These are phyloP conservation scores for Schizothorax lantsangensis DNA, from an alignment of 2,797 vertebrate genomes.

Conservation along the genomic window DNA sequence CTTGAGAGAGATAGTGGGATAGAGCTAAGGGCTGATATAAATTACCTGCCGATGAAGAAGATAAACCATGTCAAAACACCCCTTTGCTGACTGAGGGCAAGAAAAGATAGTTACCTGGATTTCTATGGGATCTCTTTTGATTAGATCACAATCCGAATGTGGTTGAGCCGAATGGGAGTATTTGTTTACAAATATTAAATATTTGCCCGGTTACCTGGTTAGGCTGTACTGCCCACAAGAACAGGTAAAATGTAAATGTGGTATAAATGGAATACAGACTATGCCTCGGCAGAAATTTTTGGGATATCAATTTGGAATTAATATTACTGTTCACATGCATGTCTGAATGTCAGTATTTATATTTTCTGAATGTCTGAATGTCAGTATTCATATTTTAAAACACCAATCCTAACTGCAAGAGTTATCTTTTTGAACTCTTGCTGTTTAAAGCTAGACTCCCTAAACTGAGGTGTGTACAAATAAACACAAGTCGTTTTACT, in stretches of 20 bases:
- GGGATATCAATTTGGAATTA: background rate
- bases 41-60: slow-evolving; percentile 81
- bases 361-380: background rate
- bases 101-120: slow-evolving; percentile 75
- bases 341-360: background rate
- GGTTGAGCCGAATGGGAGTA: slow-evolving; percentile 77
- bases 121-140: slow-evolving; percentile 77
- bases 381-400: background rate
- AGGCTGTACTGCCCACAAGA: background rate
- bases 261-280: background rate
- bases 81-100: slow-evolving; percentile 72
- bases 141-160: slow-evolving; percentile 80
- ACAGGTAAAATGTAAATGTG: background rate
- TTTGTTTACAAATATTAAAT: slow-evolving; percentile 66
- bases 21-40: slow-evolving; percentile 82
- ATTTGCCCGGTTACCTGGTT: slow-evolving; percentile 60
- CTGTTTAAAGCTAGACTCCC: slow-evolving; percentile 70
- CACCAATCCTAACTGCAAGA: slow-evolving; percentile 29
- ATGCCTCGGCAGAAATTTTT: background rate
- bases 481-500: slow-evolving; percentile 70
- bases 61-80: slow-evolving; percentile 87
- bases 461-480: slow-evolving; percentile 70
- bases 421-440: slow-evolving; percentile 67
- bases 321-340: background rate
- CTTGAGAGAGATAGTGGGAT: slow-evolving; percentile 78